These are phyloP conservation scores for Mastomys natalensis DNA, from an alignment of 2,113 vertebrate genomes.

Conservation along the genomic window DNA sequence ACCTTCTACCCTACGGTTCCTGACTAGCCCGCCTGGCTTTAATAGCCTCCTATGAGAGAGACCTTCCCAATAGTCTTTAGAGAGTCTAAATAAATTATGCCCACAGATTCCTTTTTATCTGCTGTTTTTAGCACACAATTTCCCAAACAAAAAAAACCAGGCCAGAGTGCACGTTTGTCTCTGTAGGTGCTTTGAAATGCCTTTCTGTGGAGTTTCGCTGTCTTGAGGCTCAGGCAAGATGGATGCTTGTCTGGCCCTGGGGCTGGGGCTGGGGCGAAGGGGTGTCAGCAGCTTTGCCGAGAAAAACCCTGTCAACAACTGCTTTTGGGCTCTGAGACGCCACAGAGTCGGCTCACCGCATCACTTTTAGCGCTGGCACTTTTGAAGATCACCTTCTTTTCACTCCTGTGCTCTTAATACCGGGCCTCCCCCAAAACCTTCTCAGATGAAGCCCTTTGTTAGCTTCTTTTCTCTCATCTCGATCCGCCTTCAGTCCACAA, in stretches of 20 bases:
- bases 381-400: background rate
- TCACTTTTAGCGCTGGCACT: background rate
- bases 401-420: background rate
- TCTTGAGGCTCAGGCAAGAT: slow-evolving; percentile 17
- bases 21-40: slow-evolving; percentile 60
- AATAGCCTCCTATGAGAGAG: slow-evolving; percentile 79
- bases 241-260: background rate
- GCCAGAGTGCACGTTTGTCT: slow-evolving; percentile 64
- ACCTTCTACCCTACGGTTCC: slow-evolving; percentile 77
- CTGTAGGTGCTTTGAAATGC: slow-evolving; percentile 68
- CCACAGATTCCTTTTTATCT: slow-evolving; percentile 75
- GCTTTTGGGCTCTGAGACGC: background rate
- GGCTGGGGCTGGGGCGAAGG: background rate
- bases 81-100: slow-evolving; percentile 82
- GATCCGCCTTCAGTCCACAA: background rate
- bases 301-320: background rate
- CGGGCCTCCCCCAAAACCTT: background rate
- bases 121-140: slow-evolving; percentile 79
- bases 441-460: background rate
- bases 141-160: slow-evolving; percentile 63
- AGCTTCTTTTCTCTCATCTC: background rate
- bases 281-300: background rate
- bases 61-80: slow-evolving; percentile 74
- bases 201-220: slow-evolving; percentile 54
- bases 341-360: rapidly evolving